Evolutionary conservation across 2,113 vertebrate species (phyloP).

Genomic region (Neolamprologus sp.): DNA sequence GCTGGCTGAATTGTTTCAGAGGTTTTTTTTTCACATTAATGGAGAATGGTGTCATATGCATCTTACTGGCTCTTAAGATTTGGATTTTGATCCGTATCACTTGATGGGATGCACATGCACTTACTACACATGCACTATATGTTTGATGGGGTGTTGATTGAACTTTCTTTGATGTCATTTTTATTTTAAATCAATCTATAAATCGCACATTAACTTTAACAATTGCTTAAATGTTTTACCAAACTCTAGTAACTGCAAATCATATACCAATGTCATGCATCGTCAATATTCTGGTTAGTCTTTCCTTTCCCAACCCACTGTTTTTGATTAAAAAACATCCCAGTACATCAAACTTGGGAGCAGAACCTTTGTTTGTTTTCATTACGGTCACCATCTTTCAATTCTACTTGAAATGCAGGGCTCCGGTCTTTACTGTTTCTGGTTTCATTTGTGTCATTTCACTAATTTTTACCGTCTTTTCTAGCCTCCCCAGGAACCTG

Average conservation of each 20-base stretch:
- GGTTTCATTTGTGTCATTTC: background rate
- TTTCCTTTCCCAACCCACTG: background rate
- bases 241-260: background rate
- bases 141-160: background rate
- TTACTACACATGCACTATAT: background rate
- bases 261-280: background rate
- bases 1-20: background rate
- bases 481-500: background rate
- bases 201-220: background rate
- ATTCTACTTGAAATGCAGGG: background rate
- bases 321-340: background rate
- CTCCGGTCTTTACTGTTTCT: background rate
- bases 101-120: background rate
- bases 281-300: background rate
- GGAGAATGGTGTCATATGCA: conserved; percentile 21
- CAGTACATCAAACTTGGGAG: background rate
- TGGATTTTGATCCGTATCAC: background rate
- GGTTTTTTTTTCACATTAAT: background rate
- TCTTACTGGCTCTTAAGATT: background rate
- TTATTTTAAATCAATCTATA: background rate
- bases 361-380: background rate
- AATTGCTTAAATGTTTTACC: background rate
- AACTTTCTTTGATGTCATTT: background rate
- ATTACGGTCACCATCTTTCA: background rate
- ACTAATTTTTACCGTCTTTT: background rate